Percentiles rank a stretch among this genome's conserved stretches.
These are phyloP conservation scores for Psylliodes chrysocephalus DNA, from an alignment of 2,888 invertebrate species.

Conservation along the genomic window DNA sequence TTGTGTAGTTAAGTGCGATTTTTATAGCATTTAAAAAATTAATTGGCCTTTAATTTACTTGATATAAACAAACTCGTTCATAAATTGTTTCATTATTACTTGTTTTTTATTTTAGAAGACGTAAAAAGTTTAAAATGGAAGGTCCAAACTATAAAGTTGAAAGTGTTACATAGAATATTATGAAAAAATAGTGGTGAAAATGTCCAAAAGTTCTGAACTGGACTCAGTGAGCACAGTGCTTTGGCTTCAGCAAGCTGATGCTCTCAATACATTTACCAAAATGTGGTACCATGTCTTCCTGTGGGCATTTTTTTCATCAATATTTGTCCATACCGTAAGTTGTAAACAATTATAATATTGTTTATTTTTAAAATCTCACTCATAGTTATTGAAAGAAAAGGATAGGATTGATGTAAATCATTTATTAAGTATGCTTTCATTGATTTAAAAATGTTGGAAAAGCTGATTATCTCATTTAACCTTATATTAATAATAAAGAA, in stretches of 20 bases:
- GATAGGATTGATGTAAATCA: too few species aligned
- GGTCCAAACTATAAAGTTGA: conserved; percentile 45
- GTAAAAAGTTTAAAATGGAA: conserved; percentile 42
- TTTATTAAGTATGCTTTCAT: too few species aligned
- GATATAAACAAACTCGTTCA: not conserved
- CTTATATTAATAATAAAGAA: too few species aligned
- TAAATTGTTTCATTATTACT: not conserved
- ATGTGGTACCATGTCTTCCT: conserved; percentile 98
- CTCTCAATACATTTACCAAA: conserved; percentile 80
- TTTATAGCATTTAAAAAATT: too few species aligned
- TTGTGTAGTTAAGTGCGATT: too few species aligned
- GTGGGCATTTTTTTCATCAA: conserved; percentile 94
- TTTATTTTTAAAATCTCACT: too few species aligned
- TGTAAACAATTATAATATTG: not conserved
- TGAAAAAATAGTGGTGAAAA: conserved; percentile 43
- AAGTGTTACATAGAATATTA: conserved; percentile 48
- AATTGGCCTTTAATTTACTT: too few species aligned
- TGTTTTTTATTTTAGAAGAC: conserved; percentile 12
- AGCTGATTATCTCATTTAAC: too few species aligned
- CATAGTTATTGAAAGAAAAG: too few species aligned
- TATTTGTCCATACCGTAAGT: conserved; percentile 83
- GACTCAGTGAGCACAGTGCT: conserved; percentile 60
- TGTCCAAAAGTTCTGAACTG: conserved; percentile 55
- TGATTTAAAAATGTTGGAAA: too few species aligned
- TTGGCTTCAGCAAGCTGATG: conserved; percentile 59